Percentiles rank a stretch among this genome's conserved stretches.
These are phyloP conservation scores for Podotricha telesiphe DNA, from an alignment of 2,888 invertebrate genomes.

Conservation along the genomic window DNA sequence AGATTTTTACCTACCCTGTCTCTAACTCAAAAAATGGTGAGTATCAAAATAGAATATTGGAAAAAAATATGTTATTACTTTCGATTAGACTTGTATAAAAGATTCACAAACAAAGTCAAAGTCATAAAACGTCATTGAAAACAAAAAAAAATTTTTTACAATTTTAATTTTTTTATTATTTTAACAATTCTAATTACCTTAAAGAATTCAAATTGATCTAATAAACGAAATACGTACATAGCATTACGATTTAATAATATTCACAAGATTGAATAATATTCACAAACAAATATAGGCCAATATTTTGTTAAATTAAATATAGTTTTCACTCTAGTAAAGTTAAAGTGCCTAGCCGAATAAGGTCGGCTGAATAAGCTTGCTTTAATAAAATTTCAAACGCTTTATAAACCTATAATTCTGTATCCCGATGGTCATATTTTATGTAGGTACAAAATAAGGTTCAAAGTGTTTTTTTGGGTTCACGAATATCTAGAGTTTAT, in stretches of 20 bases:
- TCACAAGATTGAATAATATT: background rate
- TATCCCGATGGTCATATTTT: background rate
- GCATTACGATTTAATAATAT: background rate
- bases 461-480: no score
- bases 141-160: no score
- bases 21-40: no score
- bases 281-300: slow-evolving; percentile 16
- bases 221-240: background rate
- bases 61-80: no score
- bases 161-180: no score
- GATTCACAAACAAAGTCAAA: no score
- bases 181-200: background rate
- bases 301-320: slow-evolving; percentile 18
- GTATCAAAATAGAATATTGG: no score
- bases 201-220: background rate
- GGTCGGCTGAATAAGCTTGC: slow-evolving; percentile 16
- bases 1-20: no score
- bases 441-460: background rate
- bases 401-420: slow-evolving; percentile 2
- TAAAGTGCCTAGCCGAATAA: slow-evolving; percentile 20
- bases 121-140: no score
- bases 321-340: slow-evolving; percentile 21
- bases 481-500: no score
- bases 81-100: no score
- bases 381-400: slow-evolving; percentile 18